Evolutionary conservation across 2,888 invertebrate species (phyloP).

Genomic region (Caenorhabditis parvicauda): DNA sequence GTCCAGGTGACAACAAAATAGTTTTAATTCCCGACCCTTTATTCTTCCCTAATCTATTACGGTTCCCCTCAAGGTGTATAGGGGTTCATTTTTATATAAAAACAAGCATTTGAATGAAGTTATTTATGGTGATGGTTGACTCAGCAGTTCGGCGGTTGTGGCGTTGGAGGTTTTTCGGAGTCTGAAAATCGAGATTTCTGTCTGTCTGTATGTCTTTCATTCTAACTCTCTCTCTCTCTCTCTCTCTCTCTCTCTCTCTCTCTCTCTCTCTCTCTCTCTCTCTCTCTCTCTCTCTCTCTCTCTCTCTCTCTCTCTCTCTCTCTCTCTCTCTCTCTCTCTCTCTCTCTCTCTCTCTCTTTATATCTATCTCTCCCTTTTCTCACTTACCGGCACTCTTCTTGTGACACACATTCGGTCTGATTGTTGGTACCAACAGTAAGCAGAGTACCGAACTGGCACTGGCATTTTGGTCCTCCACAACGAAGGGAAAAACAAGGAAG

Average conservation of each 20-base stretch:
- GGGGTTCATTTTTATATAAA: too few species aligned
- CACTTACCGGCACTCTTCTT: slow-evolving; percentile 23
- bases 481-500: slow-evolving; percentile 41
- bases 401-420: slow-evolving; percentile 27
- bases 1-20: not conserved
- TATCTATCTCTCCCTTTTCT: not conserved
- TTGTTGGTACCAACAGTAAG: slow-evolving; percentile 17
- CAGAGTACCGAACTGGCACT: slow-evolving; percentile 38
- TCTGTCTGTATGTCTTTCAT: slow-evolving; percentile 7
- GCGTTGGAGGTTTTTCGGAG: too few species aligned
- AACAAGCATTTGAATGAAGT: too few species aligned
- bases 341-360: too few species aligned
- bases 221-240: slow-evolving; percentile 9
- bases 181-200: slow-evolving; percentile 3
- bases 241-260: not conserved
- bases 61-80: too few species aligned
- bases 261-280: not conserved
- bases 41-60: too few species aligned
- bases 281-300: slow-evolving; percentile 2
- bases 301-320: slow-evolving; percentile 1
- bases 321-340: too few species aligned
- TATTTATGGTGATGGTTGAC: too few species aligned
- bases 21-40: not conserved
- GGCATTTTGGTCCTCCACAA: slow-evolving; percentile 36
- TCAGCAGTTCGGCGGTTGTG: too few species aligned